Percentiles rank a stretch among this genome's conserved stretches.
Conservation (phyloP, 1,140 invertebrate genomes). For the Lucilia cuprina region DNA sequence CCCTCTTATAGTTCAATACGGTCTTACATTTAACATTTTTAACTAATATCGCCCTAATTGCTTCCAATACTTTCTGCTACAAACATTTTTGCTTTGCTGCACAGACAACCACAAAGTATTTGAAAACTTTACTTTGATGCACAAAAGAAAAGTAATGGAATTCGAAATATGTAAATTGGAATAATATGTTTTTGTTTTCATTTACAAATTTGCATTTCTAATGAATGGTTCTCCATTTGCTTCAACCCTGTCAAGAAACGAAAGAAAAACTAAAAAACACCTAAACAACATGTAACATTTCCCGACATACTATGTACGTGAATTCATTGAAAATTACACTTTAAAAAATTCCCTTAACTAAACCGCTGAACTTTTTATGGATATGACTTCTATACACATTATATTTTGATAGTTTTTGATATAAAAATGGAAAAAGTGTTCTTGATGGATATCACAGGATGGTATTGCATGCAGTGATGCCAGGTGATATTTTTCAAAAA, state of each 20-base stretch:
- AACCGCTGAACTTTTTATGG: neutral
- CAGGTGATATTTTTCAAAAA: no score
- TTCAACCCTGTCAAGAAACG: neutral
- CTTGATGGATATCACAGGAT: no score
- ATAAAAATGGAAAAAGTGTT: no score
- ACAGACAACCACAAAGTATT: neutral
- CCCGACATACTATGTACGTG: neutral
- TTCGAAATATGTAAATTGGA: conserved; percentile 23
- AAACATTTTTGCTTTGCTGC: neutral
- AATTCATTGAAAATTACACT: neutral
- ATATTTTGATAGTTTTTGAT: no score
- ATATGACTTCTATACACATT: no score
- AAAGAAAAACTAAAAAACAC: conserved; percentile 13
- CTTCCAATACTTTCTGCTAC: no score
- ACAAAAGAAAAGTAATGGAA: conserved; percentile 1
- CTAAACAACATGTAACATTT: conserved; percentile 28
- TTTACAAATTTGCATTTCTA: conserved; percentile 40
- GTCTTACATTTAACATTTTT: no score
- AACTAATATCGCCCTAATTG: no score
- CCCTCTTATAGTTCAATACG: no score
- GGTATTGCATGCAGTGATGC: no score
- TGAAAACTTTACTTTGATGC: conserved; percentile 13
- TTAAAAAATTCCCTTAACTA: neutral
- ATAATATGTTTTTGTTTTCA: conserved; percentile 36
- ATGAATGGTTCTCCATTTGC: conserved; percentile 12